A percentile compares a stretch with the other conserved stretches of the same genome.
phyloP scores from a whole-genome alignment of 2,797 vertebrate genomes.

The Xiphophorus birchmanni region DNA sequence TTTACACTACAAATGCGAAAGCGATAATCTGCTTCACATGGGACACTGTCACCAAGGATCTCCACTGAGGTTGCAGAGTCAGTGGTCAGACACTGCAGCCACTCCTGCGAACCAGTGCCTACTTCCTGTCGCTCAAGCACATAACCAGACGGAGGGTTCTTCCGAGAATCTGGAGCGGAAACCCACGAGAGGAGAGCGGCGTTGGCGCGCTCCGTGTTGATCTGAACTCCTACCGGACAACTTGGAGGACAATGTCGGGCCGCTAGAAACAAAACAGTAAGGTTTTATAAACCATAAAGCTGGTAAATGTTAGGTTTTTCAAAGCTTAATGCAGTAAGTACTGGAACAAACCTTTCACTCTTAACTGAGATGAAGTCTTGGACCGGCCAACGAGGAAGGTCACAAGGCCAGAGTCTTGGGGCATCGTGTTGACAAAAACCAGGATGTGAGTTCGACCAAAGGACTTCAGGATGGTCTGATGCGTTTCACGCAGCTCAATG shows the following conservation, averaged over 20 bases:
- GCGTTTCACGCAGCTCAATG: conserved; percentile 85
- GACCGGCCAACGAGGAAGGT: conserved; percentile 90
- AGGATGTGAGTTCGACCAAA: conserved; percentile 94
- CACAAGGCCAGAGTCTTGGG: conserved; percentile 90
- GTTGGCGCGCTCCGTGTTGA: conserved; percentile 89
- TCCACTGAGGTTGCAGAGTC: conserved; percentile 89
- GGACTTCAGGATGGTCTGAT: conserved; percentile 90
- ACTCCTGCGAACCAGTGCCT: conserved; percentile 84
- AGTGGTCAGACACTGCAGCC: conserved; percentile 93
- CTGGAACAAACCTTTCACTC: conserved; percentile 89
- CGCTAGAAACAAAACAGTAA: conserved; percentile 75
- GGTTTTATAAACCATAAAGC: background rate
- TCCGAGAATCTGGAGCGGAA: conserved; percentile 83
- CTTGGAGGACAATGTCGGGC: conserved; percentile 89
- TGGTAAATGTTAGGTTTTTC: background rate
- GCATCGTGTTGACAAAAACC: conserved; percentile 93
- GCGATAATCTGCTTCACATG: conserved; percentile 89
- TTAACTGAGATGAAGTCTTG: conserved; percentile 91
- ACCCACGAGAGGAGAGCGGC: conserved; percentile 91
- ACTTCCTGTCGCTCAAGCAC: conserved; percentile 92
- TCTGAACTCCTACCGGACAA: conserved; percentile 86
- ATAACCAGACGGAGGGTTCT: conserved; percentile 87
- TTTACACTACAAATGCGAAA: conserved; percentile 93
- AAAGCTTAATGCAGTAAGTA: conserved; percentile 1
- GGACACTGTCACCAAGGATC: conserved; percentile 92